These are phyloP conservation scores for Limnothrissa miodon DNA, from an alignment of 2,113 vertebrate genomes.

Conservation along the genomic window DNA sequence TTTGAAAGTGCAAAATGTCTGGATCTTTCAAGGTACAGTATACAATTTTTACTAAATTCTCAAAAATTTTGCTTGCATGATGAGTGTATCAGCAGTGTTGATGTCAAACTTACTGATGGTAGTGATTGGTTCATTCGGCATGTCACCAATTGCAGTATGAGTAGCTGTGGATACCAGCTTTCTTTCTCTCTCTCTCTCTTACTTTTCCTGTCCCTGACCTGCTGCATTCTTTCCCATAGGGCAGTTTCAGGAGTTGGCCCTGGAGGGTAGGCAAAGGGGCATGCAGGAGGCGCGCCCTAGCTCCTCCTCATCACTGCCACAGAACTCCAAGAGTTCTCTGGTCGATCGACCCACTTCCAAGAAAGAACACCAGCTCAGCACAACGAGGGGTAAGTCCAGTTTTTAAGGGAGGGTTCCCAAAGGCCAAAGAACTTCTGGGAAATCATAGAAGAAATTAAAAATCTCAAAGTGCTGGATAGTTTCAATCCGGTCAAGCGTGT, in stretches of 20 bases:
- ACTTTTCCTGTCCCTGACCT: constrained; percentile 31
- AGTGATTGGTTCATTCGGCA: not conserved
- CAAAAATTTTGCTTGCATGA: constrained; percentile 10
- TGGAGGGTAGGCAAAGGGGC: constrained; percentile 35
- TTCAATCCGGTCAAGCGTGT: too few relatives aligned
- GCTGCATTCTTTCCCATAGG: constrained; percentile 44
- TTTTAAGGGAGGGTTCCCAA: not conserved
- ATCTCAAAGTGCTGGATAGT: too few relatives aligned
- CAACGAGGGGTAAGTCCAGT: not conserved
- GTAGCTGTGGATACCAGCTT: not conserved
- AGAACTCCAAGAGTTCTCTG: not conserved
- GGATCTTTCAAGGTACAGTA: constrained; percentile 26
- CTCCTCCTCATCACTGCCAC: constrained; percentile 36
- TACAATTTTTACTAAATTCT: constrained; percentile 7
- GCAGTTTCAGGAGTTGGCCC: constrained; percentile 39
- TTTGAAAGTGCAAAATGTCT: constrained; percentile 33
- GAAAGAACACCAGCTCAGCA: not conserved
- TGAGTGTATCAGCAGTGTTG: not conserved
- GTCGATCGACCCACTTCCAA: constrained; percentile 23
- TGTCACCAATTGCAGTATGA: not conserved
- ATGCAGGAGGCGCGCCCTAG: constrained; percentile 41
- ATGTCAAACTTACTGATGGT: not conserved
- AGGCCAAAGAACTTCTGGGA: too few relatives aligned
- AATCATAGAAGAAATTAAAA: too few relatives aligned
- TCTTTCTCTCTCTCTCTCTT: not conserved